Evolutionary conservation across 2,113 vertebrate genomes (phyloP), one percentile per base, ranked within the genome.

Genomic region (Dasypus novemcinctus): DNA sequence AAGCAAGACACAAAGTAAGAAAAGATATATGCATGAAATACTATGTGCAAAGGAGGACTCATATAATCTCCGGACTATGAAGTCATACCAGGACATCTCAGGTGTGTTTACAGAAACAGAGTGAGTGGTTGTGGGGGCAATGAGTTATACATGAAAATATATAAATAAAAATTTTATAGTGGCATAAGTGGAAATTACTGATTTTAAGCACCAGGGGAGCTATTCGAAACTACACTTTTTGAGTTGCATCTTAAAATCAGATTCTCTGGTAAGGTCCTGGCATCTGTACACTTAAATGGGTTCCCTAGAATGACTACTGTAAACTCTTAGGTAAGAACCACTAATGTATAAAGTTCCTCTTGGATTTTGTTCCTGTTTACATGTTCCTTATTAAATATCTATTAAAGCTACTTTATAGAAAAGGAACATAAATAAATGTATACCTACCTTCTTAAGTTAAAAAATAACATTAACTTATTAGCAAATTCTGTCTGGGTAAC

Each of bases 131-230:
- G 25, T 81, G 36, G 13, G 18, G 61, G 79, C 18, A 71, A 85
- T 41, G 59, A 59, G 68, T 79, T 25, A 74, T 43, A 74, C 7
- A 59, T 68, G 20, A 59, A 87, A 94, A 90, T 74, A 92, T 41
- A 3, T 72, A 33, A 84, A 83, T 92, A 83, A 90, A 94, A 90
- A 93, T 92, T 90, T 93, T 64, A 79, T 90, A 46, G 36, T 54
- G 29, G 74, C 95, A 90, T 68, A 92, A 57, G 54, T 71, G 31
- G 27, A 10, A 74, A n/a, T 76, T 83, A 90, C 83, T 92, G 57
- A 95, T 88, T 66, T 75, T 76, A 91, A 95, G 63, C 18, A 74
- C 27, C 13, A 57, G 6, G 33, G 7, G 29, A 84, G 12, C 13
- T n/a, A 69, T 71, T 76, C 81, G 68, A 69, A 93, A 85, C 33